Evolutionary conservation across 2,888 invertebrate genomes (phyloP), one percentile per base, ranked within the genome.

Genomic region (Morpho deidamia): DNA sequence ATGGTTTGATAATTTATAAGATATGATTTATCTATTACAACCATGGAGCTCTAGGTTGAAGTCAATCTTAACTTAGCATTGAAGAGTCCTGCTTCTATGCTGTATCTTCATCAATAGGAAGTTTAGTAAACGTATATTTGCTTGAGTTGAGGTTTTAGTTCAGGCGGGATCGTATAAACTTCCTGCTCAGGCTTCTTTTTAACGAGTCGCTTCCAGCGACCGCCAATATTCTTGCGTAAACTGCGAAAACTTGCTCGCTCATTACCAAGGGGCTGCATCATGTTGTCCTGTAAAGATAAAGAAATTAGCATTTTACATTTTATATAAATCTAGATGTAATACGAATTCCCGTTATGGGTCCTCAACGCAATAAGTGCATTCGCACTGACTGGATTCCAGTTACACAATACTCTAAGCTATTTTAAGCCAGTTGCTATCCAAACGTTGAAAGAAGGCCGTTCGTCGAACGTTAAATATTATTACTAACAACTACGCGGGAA

Each of bases 61-160:
- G 78, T 80, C 77, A n/a, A 73, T 56, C 71, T 68, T 58, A 54
- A 57, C 40, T 47, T 74, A 76, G 76, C 76, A 74, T 70, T 74
- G 78, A 84, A 83, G 80, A 71, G 69, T 80, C 81, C 83, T 78
- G 84, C 83, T 85, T 83, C 83, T 72, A 70, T 75, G 79, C 76
- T 71, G 53, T 70, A 65, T 62, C 69, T 70, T 71, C 56, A 44
- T 50, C 46, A 49, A 43, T 53, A 58, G 46, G 54, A 60, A 58
- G 55, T 53, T 68, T 91, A 96, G 89, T 96, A 96, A 79, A 96
- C 96, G 85, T 96, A 96, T 76, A 96, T 96, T 79, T 95, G 94
- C 89, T 96, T 96, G 68, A 96, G 92, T 90, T 96, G 96, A 68
- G 95, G 95, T 82, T 95, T 95, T 73, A 96, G 91, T 90, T 96